Percentiles rank a stretch among this genome's conserved stretches.
phyloP scores from a whole-genome alignment of 2,888 invertebrate genomes.

The Spisula subtruncata region DNA sequence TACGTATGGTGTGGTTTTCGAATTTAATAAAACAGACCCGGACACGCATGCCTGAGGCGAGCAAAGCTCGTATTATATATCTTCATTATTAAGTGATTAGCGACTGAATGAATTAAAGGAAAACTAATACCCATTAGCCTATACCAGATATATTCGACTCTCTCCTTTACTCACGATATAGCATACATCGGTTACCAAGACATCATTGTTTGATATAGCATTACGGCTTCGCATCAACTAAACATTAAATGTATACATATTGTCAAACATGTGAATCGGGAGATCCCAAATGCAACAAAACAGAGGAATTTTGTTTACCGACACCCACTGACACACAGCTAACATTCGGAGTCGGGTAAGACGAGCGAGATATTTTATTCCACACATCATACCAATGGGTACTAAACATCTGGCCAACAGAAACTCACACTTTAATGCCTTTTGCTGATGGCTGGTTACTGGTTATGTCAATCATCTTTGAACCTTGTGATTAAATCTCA shows the following conservation, averaged over 20 bases:
- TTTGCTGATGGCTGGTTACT: too few species aligned
- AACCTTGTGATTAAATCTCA: too few species aligned
- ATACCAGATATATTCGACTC: neutral
- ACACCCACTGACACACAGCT: neutral
- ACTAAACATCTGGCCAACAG: neutral
- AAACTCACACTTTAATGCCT: too few species aligned
- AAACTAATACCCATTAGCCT: conserved; percentile 17
- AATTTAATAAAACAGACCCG: neutral
- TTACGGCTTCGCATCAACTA: conserved; percentile 9
- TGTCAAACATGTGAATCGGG: conserved; percentile 21
- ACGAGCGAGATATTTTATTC: neutral
- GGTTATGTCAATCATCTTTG: too few species aligned
- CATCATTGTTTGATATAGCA: neutral
- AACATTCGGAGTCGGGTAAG: neutral
- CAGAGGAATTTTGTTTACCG: conserved; percentile 25
- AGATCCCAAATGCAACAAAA: neutral
- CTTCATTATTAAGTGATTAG: conserved; percentile 9
- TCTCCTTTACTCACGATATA: neutral
- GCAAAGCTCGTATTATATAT: neutral
- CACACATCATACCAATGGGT: neutral
- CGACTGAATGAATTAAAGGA: conserved; percentile 8
- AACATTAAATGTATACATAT: conserved; percentile 12
- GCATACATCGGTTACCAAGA: conserved; percentile 2
- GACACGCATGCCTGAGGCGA: neutral
- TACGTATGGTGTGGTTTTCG: too few species aligned